A percentile compares a stretch with the other conserved stretches of the same genome.
Conservation (phyloP, 2,797 vertebrate genomes). For the Smutsia gigantea region DNA sequence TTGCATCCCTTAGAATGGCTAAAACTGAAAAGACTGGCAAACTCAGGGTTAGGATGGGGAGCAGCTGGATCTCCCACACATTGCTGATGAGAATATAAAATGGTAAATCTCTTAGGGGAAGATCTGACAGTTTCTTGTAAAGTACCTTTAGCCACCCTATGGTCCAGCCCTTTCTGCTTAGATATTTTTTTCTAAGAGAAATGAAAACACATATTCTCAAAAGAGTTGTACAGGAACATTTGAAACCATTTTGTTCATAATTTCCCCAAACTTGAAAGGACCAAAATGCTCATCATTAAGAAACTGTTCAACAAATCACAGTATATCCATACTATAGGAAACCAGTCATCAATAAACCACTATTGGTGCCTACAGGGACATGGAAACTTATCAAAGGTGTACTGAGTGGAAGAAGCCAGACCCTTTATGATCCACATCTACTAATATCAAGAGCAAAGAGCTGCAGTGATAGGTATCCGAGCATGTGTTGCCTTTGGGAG, state of each 20-base stretch:
- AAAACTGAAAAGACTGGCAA: neutral
- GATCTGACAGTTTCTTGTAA: neutral
- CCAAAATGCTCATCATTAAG: neutral
- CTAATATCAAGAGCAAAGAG: neutral
- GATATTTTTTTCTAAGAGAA: neutral
- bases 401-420: neutral
- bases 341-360: neutral
- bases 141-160: neutral
- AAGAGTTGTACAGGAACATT: neutral
- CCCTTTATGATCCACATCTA: neutral
- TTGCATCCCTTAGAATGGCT: neutral
- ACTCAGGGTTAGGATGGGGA: neutral
- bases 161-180: neutral
- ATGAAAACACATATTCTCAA: neutral
- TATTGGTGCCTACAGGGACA: neutral
- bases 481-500: neutral
- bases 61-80: neutral
- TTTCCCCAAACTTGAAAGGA: neutral
- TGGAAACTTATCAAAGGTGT: neutral
- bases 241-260: neutral
- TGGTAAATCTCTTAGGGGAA: neutral
- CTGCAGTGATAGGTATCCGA: neutral
- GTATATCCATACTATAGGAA: too few relatives aligned
- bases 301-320: neutral
- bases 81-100: neutral